Evolutionary conservation across 2,888 invertebrate genomes (phyloP).

Genomic region (Boloria euphrosyne): DNA sequence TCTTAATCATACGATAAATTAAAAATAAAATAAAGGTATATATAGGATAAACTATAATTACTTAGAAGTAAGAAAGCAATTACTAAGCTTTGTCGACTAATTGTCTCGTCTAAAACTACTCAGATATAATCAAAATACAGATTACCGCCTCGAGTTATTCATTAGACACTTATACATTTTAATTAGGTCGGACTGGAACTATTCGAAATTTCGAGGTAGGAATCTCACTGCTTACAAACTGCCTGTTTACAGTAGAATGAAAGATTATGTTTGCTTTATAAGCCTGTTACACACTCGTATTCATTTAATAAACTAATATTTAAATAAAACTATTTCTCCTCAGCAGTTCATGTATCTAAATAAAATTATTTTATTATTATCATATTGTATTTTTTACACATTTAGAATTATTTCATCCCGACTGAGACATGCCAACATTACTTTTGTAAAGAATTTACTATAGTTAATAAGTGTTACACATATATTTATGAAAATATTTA

Average conservation of each 20-base stretch:
- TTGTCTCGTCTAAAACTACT: constrained; percentile 1
- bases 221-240: constrained; percentile 8
- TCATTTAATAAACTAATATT: not conserved
- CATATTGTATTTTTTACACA: no score
- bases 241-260: not conserved
- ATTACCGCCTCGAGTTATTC: constrained; percentile 17
- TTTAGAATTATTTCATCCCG: no score
- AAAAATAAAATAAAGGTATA: no score
- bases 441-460: no score
- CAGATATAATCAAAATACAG: not conserved
- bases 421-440: no score
- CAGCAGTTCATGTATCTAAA: no score
- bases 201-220: constrained; percentile 11
- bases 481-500: no score
- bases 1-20: no score
- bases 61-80: no score
- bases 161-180: constrained; percentile 17
- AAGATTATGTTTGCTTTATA: constrained; percentile 10
- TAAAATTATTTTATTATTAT: no score
- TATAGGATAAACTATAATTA: no score
- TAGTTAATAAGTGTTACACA: no score
- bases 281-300: not conserved
- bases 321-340: not conserved
- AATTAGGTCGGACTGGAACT: constrained; percentile 9
- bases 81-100: not conserved